Evolutionary conservation across 2,797 vertebrate species (phyloP).

Genomic region (Typhlichthys eigenmanni): DNA sequence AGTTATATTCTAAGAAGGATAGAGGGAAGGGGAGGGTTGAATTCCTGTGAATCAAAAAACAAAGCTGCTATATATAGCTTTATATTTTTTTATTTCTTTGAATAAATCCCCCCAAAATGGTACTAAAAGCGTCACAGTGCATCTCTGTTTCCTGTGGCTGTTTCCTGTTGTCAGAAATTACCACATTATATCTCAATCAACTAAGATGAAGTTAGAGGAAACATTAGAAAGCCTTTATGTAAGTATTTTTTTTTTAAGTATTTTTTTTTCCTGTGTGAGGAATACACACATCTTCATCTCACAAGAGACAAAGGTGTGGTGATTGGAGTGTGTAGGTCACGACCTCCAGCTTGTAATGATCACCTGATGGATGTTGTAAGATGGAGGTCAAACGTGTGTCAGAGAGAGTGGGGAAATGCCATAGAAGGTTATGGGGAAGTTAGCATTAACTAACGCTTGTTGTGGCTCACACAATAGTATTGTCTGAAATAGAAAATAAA

Average conservation of each 20-base stretch:
- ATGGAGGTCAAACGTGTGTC: slow-evolving; percentile 70
- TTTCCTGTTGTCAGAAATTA: slow-evolving; percentile 65
- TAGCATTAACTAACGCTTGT: too few relatives aligned
- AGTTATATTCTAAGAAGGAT: slow-evolving; percentile 42
- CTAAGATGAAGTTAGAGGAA: slow-evolving; percentile 42
- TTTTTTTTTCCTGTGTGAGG: slow-evolving; percentile 16
- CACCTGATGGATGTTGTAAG: slow-evolving; percentile 73
- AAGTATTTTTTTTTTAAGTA: neutral
- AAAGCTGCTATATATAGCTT: slow-evolving; percentile 13
- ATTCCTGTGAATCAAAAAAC: slow-evolving; percentile 52
- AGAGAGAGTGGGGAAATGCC: slow-evolving; percentile 29
- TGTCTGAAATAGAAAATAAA: too few relatives aligned
- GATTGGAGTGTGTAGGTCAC: slow-evolving; percentile 66
- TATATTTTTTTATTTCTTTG: slow-evolving; percentile 37
- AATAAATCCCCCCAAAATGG: slow-evolving; percentile 77
- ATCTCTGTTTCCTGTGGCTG: slow-evolving; percentile 69
- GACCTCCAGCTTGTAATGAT: slow-evolving; percentile 75
- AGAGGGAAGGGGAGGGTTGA: slow-evolving; percentile 55
- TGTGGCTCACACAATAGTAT: too few relatives aligned
- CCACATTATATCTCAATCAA: slow-evolving; percentile 62
- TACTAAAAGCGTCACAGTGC: slow-evolving; percentile 60
- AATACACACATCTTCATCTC: slow-evolving; percentile 29
- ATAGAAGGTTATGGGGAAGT: slow-evolving; percentile 25
- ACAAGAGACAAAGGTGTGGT: slow-evolving; percentile 59
- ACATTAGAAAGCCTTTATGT: slow-evolving; percentile 38